These are phyloP conservation scores for Setipinna tenuifilis DNA, from an alignment of 2,797 vertebrate genomes.

Conservation along the genomic window DNA sequence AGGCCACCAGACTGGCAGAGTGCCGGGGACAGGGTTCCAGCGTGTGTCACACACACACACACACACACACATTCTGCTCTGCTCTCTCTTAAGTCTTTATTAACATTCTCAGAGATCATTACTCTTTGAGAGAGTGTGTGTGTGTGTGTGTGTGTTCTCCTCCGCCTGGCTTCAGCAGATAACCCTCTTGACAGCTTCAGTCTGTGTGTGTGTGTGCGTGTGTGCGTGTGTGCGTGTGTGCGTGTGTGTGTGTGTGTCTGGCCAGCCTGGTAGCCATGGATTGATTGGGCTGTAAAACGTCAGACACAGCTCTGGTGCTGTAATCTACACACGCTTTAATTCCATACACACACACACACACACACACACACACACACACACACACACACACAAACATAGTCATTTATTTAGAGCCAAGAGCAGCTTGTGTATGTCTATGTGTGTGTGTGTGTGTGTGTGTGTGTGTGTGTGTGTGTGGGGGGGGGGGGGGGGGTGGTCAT, in stretches of 20 bases:
- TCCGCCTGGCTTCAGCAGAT: not conserved
- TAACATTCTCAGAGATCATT: constrained; percentile 6
- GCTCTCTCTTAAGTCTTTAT: constrained; percentile 7
- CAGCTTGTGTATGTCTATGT: not conserved
- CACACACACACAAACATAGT: not conserved
- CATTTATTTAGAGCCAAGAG: not conserved
- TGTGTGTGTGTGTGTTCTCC: not conserved
- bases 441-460: not conserved
- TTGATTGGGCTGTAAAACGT: constrained; percentile 11
- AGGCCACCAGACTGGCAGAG: not conserved
- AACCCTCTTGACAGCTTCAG: not conserved
- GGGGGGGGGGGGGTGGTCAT: not conserved
- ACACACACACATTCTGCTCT: not conserved
- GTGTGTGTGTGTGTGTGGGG: not conserved
- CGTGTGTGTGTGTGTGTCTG: not conserved
- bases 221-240: constrained; percentile 6
- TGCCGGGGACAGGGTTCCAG: not conserved
- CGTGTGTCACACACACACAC: not conserved
- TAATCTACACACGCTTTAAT: constrained; percentile 11
- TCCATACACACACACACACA: not conserved
- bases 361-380: constrained; percentile 12
- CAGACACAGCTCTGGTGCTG: not conserved
- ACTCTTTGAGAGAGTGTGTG: not conserved
- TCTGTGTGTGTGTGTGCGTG: constrained; percentile 2
- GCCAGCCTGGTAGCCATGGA: not conserved